Evolutionary conservation across 2,797 vertebrate genomes (phyloP), one percentile per base, ranked within the genome.

Genomic region (Limnodromus scolopaceus): DNA sequence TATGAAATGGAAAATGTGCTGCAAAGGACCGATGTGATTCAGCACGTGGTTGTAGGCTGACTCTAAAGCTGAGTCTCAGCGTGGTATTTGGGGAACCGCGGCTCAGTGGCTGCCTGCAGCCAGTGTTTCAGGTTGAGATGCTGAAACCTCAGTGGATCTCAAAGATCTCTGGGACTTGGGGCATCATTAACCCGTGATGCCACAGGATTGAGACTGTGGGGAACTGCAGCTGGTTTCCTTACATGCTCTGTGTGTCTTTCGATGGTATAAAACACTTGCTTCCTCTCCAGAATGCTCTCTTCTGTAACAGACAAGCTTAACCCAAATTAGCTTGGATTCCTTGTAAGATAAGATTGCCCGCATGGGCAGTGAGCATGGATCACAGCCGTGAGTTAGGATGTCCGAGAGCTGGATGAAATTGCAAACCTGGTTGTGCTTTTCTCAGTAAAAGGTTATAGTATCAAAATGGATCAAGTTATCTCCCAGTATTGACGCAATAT

Each of bases 41-140:
- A 84, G 85, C 93, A 94, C 19, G 6, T 96, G 94, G 51, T 66
- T 75, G 64, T 48, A 93, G 94, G 55, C 87, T 87, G 79, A 55
- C 58, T 93, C 87, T 93, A 9, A 70, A 86, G 83, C 94, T 58
- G 83, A 54, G 51, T 87, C 74, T 89, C 70, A 45, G 66, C 3
- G 0, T 77, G 57, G 34, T 80, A 23, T 85, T 84, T 87, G 68
- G 48, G 70, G 74, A 95, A 12, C 85, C 82, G 72, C 4, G 4
- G 27, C 70, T 82, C 70, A 36, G 7, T 57, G 89, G 23, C 66
- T 66, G 87, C 69, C 71, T 93, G 41, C 65, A 91, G 79, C 68
- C 71, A 45, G 32, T 25, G 57, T 75, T 91, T 93, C 43, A 48
- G 39, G 60, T 18, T 65, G 60, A 82, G 84, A 76, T 87, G 64